Conservation (phyloP, 2,797 vertebrate genomes). For the Lophius americanus region DNA sequence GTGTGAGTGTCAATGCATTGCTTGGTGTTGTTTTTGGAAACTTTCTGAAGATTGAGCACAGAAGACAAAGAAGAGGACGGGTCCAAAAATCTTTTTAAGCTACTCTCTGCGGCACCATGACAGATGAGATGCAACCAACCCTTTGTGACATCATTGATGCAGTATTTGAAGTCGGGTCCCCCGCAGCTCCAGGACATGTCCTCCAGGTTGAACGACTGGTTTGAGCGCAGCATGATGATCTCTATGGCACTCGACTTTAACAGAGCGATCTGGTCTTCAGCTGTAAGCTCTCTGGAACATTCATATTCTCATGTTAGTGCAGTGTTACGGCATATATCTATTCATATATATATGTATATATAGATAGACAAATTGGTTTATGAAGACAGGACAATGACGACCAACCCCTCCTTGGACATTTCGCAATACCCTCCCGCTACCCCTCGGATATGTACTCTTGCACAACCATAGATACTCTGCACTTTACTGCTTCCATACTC, state of each 20-base stretch:
- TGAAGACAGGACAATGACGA: too few relatives aligned
- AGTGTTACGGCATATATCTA: background rate
- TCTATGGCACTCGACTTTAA: constrained; percentile 97
- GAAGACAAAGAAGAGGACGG: too few relatives aligned
- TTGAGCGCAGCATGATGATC: constrained; percentile 97
- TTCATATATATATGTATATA: background rate
- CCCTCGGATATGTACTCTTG: too few relatives aligned
- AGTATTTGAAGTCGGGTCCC: constrained; percentile 91
- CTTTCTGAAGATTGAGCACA: too few relatives aligned
- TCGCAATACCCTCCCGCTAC: too few relatives aligned
- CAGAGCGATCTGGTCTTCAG: constrained; percentile 96
- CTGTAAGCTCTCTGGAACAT: constrained; percentile 87
- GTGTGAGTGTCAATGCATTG: constrained; percentile 9
- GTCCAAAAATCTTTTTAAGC: background rate
- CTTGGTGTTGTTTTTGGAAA: background rate
- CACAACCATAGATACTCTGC: too few relatives aligned
- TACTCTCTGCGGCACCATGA: background rate
- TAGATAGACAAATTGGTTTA: background rate
- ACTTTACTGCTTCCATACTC: too few relatives aligned
- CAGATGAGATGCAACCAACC: constrained; percentile 73
- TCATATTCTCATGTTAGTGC: constrained; percentile 4
- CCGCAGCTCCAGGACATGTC: constrained; percentile 98
- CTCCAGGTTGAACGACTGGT: constrained; percentile 93
- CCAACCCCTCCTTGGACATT: too few relatives aligned
- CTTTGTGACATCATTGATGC: constrained; percentile 89